A percentile compares a stretch with the other conserved stretches of the same genome.
phyloP scores from a whole-genome alignment of 2,113 vertebrate genomes.

The Thamnophis sirtalis region DNA sequence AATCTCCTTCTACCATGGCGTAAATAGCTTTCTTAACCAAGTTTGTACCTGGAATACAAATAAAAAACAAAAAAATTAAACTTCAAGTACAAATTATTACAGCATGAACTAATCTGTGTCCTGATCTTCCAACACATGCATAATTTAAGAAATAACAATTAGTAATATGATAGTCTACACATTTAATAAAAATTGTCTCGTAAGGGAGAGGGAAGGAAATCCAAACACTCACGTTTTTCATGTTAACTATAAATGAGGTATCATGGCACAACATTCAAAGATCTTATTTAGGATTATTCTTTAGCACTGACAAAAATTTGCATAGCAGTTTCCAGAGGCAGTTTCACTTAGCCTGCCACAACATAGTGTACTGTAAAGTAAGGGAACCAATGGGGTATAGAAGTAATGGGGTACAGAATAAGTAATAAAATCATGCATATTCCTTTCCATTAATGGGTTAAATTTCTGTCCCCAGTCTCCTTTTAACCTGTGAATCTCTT shows the following conservation, averaged over 20 bases:
- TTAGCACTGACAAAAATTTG: neutral
- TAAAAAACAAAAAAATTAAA: slow-evolving; percentile 47
- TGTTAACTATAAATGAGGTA: neutral
- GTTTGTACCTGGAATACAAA: slow-evolving; percentile 91
- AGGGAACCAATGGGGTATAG: neutral
- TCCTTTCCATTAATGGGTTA: neutral
- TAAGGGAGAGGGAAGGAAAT: neutral
- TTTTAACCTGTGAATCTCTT: neutral
- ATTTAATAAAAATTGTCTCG: neutral
- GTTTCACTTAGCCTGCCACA: neutral
- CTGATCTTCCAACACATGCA: slow-evolving; percentile 15
- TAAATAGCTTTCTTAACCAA: slow-evolving; percentile 99
- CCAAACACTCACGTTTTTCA: neutral
- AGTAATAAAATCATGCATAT: neutral
- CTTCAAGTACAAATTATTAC: slow-evolving; percentile 20
- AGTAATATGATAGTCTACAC: neutral
- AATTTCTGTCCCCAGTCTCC: neutral
- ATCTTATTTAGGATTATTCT: neutral
- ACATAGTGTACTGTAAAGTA: neutral
- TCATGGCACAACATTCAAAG: neutral
- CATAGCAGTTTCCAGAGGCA: neutral
- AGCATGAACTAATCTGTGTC: slow-evolving; percentile 24
- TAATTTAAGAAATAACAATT: neutral
- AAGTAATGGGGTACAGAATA: neutral
- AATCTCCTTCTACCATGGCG: slow-evolving; percentile 99